phyloP scores from a whole-genome alignment of 2,888 invertebrate genomes.

The Timandra comae region DNA sequence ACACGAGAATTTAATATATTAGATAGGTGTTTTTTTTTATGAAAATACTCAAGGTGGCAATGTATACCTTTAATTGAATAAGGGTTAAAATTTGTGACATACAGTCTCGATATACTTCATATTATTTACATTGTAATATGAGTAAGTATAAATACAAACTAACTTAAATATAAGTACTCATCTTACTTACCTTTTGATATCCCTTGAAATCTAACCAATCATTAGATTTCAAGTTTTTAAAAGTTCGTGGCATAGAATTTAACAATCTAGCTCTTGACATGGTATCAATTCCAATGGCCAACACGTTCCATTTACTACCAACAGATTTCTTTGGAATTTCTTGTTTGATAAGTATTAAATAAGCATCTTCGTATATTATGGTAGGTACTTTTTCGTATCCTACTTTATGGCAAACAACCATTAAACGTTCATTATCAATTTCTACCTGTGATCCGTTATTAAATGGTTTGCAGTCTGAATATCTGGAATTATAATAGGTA shows the following conservation, averaged over 20 bases:
- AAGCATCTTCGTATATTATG: conserved; percentile 39
- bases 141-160: no score
- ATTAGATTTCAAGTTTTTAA: conserved; percentile 78
- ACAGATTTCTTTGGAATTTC: background rate
- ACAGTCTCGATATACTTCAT: no score
- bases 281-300: conserved; percentile 90
- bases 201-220: conserved; percentile 81
- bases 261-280: conserved; percentile 86
- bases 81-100: no score
- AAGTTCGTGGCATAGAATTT: conserved; percentile 84
- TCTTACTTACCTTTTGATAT: conserved; percentile 27
- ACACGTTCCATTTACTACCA: conserved; percentile 62
- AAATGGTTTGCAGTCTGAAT: conserved; percentile 33
- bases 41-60: no score
- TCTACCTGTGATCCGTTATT: conserved; percentile 25
- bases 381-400: conserved; percentile 7
- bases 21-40: no score
- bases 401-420: conserved; percentile 33
- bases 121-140: no score
- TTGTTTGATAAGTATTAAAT: conserved; percentile 35
- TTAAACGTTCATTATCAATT: conserved; percentile 37
- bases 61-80: no score
- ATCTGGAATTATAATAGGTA: no score
- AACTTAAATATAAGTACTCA: no score
- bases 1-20: no score